Conservation (phyloP, 2,797 vertebrate genomes). For the Poeciliopsis turneri region DNA sequence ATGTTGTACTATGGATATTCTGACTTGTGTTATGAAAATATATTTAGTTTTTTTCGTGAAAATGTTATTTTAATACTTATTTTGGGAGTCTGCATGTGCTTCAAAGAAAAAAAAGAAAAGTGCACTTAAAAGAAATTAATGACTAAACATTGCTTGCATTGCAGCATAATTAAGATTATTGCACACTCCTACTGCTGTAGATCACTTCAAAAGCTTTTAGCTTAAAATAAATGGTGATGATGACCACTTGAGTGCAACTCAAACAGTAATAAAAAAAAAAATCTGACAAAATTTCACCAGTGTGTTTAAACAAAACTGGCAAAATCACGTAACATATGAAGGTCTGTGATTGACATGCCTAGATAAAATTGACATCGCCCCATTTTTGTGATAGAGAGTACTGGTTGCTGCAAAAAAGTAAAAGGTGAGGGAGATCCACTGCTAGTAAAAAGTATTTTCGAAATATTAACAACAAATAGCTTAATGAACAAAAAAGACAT, state of each 20-base stretch:
- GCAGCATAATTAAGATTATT: slow-evolving; percentile 11
- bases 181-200: slow-evolving; percentile 11
- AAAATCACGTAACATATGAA: slow-evolving; percentile 12
- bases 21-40: slow-evolving; percentile 5
- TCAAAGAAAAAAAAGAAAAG: background rate
- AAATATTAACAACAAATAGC: slow-evolving; percentile 65
- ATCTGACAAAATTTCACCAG: background rate
- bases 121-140: background rate
- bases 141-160: slow-evolving; percentile 23
- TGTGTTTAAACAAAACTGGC: slow-evolving; percentile 9
- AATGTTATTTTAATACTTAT: background rate
- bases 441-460: slow-evolving; percentile 54
- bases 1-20: background rate
- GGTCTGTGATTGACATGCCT: slow-evolving; percentile 7
- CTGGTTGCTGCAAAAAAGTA: slow-evolving; percentile 36
- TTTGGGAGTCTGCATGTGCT: background rate
- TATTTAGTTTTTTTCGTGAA: background rate
- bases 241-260: slow-evolving; percentile 7
- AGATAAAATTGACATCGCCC: background rate
- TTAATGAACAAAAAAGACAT: slow-evolving; percentile 50
- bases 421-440: slow-evolving; percentile 60
- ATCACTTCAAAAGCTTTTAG: background rate
- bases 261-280: background rate
- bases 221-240: background rate
- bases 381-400: slow-evolving; percentile 27